Conservation (phyloP, 64 coral and sea anemone species). For the Astreopora myriophthalma region DNA sequence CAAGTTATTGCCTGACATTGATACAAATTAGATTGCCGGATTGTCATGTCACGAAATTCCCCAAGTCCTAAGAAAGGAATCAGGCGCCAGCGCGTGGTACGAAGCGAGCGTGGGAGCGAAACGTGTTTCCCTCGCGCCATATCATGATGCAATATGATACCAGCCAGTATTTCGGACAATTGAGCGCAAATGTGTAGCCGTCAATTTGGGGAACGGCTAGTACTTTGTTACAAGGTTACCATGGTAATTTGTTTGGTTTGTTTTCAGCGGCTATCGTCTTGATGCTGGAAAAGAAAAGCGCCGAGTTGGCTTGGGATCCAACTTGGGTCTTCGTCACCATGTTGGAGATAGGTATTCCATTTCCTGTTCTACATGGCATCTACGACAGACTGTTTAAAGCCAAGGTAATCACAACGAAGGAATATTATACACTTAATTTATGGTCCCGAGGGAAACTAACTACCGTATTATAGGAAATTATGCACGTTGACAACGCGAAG, state of each 20-base stretch:
- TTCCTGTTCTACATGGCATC: constrained; percentile 92
- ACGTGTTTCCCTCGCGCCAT: no score
- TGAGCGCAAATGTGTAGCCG: no score
- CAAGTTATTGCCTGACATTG: not conserved
- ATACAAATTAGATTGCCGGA: not conserved
- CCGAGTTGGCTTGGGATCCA: constrained; percentile 80
- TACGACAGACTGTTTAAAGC: constrained; percentile 94
- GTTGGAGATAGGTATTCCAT: constrained; percentile 94
- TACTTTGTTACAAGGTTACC: not conserved
- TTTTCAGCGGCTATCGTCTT: constrained; percentile 72
- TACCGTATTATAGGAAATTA: no score
- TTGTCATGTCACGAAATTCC: not conserved
- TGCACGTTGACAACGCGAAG: no score
- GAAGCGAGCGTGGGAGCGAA: no score
- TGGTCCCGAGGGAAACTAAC: no score
- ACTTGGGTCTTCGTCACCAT: constrained; percentile 87
- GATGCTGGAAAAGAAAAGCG: constrained; percentile 85
- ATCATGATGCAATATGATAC: no score
- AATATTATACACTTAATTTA: no score
- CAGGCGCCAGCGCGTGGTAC: no score
- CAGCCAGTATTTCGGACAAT: no score
- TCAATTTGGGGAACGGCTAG: not conserved
- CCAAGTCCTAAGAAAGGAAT: no score
- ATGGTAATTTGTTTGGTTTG: not conserved
- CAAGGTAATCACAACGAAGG: constrained; percentile 65